Conservation (phyloP, 2,888 invertebrate species). For the Argynnis bischoffii region DNA sequence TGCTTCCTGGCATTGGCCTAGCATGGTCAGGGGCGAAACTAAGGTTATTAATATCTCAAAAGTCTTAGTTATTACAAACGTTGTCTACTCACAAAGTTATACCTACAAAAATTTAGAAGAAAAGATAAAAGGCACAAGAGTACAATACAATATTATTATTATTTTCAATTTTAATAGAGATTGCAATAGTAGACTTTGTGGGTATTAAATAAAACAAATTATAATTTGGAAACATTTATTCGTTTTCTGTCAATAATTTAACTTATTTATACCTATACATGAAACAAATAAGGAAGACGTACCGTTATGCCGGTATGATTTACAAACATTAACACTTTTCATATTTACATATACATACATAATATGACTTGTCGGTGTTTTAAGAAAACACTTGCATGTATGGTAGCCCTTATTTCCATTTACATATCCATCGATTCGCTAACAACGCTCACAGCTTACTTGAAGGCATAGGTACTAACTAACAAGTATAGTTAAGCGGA, state of each 20-base stretch:
- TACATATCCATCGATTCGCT: neutral
- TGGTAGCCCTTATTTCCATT: neutral
- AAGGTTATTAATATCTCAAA: no score
- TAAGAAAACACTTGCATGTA: conserved; percentile 21
- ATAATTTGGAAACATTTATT: conserved; percentile 77
- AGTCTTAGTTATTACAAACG: no score
- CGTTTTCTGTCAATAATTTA: conserved; percentile 79
- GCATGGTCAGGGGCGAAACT: no score
- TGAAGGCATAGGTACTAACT: neutral
- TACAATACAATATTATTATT: no score
- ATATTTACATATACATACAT: conserved; percentile 71
- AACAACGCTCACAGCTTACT: conserved; percentile 1
- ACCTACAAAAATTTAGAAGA: no score
- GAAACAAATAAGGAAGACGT: conserved; percentile 80
- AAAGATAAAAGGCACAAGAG: neutral
- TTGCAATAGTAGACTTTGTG: no score
- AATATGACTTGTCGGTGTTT: conserved; percentile 31
- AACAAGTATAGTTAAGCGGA: neutral
- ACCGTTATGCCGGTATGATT: conserved; percentile 61
- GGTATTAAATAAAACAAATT: conserved; percentile 22
- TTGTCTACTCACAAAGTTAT: no score
- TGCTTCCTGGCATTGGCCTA: no score
- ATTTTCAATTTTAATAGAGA: no score
- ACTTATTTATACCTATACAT: conserved; percentile 70
- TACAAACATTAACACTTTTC: conserved; percentile 66